Evolutionary conservation across 53 echinoderm and acorn worm genomes (phyloP), one percentile per base, ranked within the genome.

Genomic region (Henricia sp.): DNA sequence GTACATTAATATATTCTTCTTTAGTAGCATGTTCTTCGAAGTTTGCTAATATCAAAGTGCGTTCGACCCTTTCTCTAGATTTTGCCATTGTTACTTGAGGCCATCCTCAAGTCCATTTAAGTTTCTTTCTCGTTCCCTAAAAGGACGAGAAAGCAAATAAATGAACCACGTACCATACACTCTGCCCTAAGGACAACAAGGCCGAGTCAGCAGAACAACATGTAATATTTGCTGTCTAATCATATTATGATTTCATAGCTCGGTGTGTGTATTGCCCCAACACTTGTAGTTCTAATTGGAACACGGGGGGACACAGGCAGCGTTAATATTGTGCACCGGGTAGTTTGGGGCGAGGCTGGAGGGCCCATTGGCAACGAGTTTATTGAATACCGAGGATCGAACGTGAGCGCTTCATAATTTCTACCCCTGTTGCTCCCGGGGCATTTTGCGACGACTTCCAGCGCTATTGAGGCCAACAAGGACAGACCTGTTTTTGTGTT

Each of bases 241-340:
- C 80, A 25, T 40, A 64, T 80, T 63, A 80, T 64, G 63, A 64
- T 80, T 80, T 17, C 44, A 63, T 46, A 64, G 80, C 63, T 33
- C 44, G 46, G 44, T 62, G 21, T 44, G 24, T 41, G 9, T 67
- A 40, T 40, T 25, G 64, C 2, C 62, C 37, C 13, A 63, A 80
- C 80, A 80, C 80, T 80, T 80, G 80, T 80, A 80, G 62, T 34
- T 62, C 62, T 80, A 80, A 80, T 80, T 80, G 80, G 80, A 80
- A 80, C 80, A 64, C 62, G 48, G n/a, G n/a, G n/a, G 52, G 64
- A 62, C 63, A 9, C 40, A 17, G 63, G 80, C 64, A 80, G 80
- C 32, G 36, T 80, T 80, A 80, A 80, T 80, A 80, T 80, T 80
- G 80, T 80, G 80, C 64, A 23, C 63, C 36, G 11, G 50, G 64